These are phyloP conservation scores for Tachycineta bicolor DNA, from an alignment of 2,113 vertebrate genomes.

Conservation along the genomic window DNA sequence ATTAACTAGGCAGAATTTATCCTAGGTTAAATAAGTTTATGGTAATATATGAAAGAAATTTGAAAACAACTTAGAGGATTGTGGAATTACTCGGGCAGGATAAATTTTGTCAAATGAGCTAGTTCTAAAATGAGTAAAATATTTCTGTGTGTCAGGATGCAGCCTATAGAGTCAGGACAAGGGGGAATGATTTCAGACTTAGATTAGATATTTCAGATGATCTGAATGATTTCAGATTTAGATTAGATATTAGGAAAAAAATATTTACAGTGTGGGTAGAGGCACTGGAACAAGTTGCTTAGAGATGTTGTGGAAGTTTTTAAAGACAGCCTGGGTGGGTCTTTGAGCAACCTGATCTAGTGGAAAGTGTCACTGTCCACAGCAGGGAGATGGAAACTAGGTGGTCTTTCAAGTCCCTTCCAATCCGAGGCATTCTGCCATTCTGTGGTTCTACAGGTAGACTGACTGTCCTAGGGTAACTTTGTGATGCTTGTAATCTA, in stretches of 20 bases:
- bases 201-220: neutral
- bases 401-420: neutral
- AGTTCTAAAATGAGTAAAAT: neutral
- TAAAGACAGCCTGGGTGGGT: neutral
- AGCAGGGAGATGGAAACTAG: neutral
- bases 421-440: neutral
- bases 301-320: neutral
- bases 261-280: neutral
- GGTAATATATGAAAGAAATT: neutral
- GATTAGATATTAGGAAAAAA: neutral
- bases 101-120: neutral
- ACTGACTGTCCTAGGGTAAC: too few species aligned
- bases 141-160: neutral
- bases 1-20: neutral
- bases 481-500: too few species aligned
- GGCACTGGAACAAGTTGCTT: neutral
- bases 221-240: neutral
- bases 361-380: neutral
- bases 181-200: neutral
- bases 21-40: neutral
- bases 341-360: neutral
- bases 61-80: neutral
- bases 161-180: neutral
- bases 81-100: neutral
- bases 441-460: neutral